A percentile compares a stretch with the other conserved stretches of the same genome.
Evolutionary conservation across 1,140 invertebrate species (phyloP).

Genomic region (Globodera rostochiensis): DNA sequence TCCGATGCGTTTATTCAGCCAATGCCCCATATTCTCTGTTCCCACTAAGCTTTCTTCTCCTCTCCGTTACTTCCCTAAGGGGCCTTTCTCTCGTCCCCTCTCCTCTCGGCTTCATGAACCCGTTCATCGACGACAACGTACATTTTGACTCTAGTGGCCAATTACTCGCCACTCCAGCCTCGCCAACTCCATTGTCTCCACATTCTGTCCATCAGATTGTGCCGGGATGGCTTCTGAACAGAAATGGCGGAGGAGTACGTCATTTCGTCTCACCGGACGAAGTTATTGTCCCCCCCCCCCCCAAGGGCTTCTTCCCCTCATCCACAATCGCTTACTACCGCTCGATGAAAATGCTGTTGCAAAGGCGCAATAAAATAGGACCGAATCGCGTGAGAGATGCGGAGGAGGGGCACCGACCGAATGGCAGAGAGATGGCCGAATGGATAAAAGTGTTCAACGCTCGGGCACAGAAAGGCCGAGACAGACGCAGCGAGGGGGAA

Average conservation of each 20-base stretch:
- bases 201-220: neutral
- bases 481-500: neutral
- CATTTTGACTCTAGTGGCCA: neutral
- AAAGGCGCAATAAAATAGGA: neutral
- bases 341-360: neutral
- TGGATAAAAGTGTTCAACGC: neutral
- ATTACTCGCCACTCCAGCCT: neutral
- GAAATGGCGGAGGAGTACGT: neutral
- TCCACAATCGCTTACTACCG: neutral
- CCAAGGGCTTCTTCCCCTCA: neutral
- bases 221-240: neutral
- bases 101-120: neutral
- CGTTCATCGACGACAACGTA: neutral
- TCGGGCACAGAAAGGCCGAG: slow-evolving; percentile 7
- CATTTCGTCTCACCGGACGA: neutral
- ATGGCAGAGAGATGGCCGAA: neutral
- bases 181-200: neutral
- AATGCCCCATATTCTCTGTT: neutral
- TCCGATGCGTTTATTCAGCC: neutral
- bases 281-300: neutral
- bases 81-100: neutral
- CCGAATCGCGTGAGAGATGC: neutral
- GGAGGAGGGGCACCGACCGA: neutral
- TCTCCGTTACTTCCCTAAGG: neutral
- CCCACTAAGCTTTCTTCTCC: neutral